Conservation (phyloP, 1,140 invertebrate genomes). For the Drosophila virilis region DNA sequence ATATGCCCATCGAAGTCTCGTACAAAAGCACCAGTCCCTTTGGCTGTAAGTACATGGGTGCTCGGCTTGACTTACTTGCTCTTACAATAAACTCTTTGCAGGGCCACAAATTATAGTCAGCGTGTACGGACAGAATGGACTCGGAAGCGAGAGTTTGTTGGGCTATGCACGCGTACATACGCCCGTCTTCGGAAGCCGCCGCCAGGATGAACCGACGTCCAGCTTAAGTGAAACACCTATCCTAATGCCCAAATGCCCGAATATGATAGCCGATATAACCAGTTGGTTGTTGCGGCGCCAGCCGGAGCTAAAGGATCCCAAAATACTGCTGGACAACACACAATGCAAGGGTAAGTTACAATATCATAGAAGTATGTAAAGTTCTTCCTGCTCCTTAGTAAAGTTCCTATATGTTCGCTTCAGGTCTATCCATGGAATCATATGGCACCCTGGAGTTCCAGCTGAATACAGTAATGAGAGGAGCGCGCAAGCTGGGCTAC, state of each 20-base stretch:
- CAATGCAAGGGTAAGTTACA: conserved; percentile 68
- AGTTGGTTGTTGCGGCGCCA: conserved; percentile 76
- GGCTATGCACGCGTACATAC: conserved; percentile 83
- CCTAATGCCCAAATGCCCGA: conserved; percentile 69
- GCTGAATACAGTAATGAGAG: conserved; percentile 56
- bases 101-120: conserved; percentile 84
- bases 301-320: conserved; percentile 78
- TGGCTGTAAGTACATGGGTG: conserved; percentile 74
- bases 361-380: neutral
- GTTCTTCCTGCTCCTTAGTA: neutral
- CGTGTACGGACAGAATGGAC: conserved; percentile 79
- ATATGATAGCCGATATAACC: conserved; percentile 69
- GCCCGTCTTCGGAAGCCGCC: conserved; percentile 65
- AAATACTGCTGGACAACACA: conserved; percentile 68
- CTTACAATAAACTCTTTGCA: conserved; percentile 15
- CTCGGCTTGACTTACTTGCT: neutral
- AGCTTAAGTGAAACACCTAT: conserved; percentile 59
- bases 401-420: neutral
- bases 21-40: conserved; percentile 82
- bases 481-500: conserved; percentile 64
- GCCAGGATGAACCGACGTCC: conserved; percentile 19
- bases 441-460: conserved; percentile 66
- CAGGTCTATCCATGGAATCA: conserved; percentile 64
- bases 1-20: conserved; percentile 84
- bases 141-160: conserved; percentile 67